A percentile compares a stretch with the other conserved stretches of the same genome.
Evolutionary conservation across 2,888 invertebrate species (phyloP).

Genomic region (Dryococelus australis): DNA sequence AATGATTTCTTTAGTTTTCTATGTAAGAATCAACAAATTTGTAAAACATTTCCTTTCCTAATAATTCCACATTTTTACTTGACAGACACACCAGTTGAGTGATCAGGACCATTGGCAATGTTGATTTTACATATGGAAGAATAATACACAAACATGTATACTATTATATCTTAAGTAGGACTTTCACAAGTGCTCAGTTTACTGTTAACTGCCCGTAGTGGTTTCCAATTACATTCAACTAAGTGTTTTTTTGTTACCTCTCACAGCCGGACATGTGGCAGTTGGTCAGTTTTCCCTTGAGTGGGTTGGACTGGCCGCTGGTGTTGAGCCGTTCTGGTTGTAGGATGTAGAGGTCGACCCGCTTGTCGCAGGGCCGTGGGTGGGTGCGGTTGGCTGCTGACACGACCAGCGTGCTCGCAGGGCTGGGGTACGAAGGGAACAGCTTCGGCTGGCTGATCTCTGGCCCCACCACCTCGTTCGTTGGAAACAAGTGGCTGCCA

Average conservation of each 20-base stretch:
- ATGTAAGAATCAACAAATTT: no score
- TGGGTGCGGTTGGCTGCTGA: conserved; percentile 47
- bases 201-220: no score
- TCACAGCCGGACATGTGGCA: conserved; percentile 89
- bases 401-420: conserved; percentile 32
- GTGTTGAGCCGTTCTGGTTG: conserved; percentile 83
- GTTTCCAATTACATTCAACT: no score
- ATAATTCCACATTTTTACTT: no score
- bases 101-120: no score
- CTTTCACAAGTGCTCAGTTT: no score
- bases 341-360: conserved; percentile 84
- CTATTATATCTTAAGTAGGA: no score
- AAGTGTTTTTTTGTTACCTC: conserved; percentile 67
- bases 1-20: no score
- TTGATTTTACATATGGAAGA: no score
- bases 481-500: conserved; percentile 21
- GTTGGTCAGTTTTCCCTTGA: conserved; percentile 88
- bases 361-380: conserved; percentile 81
- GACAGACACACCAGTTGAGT: no score
- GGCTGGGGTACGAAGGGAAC: conserved; percentile 24
- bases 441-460: conserved; percentile 25
- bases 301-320: conserved; percentile 79
- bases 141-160: no score
- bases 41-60: no score
- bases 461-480: neutral